A percentile compares a stretch with the other conserved stretches of the same genome.
Conservation (phyloP, 2,888 invertebrate genomes). For the Macaria notata region DNA sequence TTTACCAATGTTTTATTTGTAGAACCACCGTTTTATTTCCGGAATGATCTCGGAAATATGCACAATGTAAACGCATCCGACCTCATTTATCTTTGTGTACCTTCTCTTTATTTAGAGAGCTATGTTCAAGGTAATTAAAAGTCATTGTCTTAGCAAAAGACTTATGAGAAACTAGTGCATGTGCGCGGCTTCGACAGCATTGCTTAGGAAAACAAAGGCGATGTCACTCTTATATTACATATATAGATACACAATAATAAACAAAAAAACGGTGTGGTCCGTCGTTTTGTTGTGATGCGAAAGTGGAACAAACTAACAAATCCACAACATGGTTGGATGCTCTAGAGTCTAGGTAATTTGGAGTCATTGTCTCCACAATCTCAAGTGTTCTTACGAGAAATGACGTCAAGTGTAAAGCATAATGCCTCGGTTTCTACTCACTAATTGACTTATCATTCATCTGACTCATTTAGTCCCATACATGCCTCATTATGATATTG, state of each 20-base stretch:
- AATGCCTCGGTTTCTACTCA: slow-evolving; percentile 35
- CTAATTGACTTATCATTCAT: slow-evolving; percentile 34
- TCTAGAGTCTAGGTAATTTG: slow-evolving; percentile 39
- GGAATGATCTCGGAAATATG: slow-evolving; percentile 7
- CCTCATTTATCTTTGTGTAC: slow-evolving; percentile 16
- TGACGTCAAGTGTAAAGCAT: slow-evolving; percentile 32
- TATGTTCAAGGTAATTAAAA: slow-evolving; percentile 37
- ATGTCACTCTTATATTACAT: no score
- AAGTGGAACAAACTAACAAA: no score
- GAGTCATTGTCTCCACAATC: slow-evolving; percentile 39
- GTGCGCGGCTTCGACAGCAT: no score
- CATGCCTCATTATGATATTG: slow-evolving; percentile 18
- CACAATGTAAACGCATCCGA: slow-evolving; percentile 10
- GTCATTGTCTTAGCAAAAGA: slow-evolving; percentile 39
- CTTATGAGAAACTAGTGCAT: slow-evolving; percentile 17
- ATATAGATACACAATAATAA: no score
- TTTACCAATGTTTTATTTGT: neutral
- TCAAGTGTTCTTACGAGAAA: slow-evolving; percentile 25
- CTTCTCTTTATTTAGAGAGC: slow-evolving; percentile 25
- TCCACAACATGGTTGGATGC: slow-evolving; percentile 10
- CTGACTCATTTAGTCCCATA: slow-evolving; percentile 23
- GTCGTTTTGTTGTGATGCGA: no score
- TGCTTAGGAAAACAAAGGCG: no score
- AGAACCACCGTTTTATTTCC: slow-evolving; percentile 1
- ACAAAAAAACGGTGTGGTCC: no score